Conservation (phyloP, 2,113 vertebrate genomes). For the Calyptomena viridis region DNA sequence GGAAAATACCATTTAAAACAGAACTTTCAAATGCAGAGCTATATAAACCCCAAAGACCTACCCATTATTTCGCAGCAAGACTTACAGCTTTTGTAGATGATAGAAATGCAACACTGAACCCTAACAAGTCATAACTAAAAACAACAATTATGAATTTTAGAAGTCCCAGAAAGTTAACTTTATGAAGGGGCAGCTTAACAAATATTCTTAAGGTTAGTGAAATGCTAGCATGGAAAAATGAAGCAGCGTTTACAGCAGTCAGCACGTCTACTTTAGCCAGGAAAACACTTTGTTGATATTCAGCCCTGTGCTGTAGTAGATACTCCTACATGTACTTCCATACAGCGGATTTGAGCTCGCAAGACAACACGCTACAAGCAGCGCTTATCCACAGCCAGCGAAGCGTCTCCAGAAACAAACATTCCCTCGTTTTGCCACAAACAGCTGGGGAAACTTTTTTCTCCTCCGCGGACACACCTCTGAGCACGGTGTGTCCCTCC, state of each 20-base stretch:
- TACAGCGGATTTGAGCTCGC: neutral
- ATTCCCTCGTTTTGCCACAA: neutral
- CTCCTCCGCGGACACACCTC: neutral
- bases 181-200: neutral
- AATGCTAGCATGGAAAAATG: neutral
- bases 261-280: neutral
- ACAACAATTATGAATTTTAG: accelerated
- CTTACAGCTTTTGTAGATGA: neutral
- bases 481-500: neutral
- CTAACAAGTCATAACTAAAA: neutral
- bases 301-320: neutral
- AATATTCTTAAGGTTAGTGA: neutral
- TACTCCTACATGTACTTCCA: neutral
- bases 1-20: neutral
- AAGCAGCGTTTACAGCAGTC: neutral
- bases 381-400: neutral
- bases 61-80: neutral
- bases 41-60: neutral
- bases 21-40: neutral
- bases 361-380: neutral
- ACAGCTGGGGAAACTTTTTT: neutral
- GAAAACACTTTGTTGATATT: neutral
- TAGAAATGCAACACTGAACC: neutral
- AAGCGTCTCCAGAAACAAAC: neutral
- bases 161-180: neutral